Evolutionary conservation across 2,113 vertebrate species (phyloP).

Genomic region (Illadopsis cleaveri): DNA sequence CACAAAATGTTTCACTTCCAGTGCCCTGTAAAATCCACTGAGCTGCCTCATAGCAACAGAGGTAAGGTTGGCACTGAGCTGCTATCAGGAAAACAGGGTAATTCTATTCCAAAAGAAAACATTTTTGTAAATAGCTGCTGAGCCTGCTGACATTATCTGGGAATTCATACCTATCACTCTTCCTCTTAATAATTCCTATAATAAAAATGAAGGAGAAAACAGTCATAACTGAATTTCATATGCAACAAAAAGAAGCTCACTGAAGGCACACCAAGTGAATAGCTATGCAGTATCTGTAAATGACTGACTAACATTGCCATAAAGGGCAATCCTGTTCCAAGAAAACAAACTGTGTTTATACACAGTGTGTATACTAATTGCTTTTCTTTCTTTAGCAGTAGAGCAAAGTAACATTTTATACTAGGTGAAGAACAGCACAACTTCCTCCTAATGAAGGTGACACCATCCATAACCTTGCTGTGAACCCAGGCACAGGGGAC

Average conservation of each 20-base stretch:
- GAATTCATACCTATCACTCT: constrained; percentile 32
- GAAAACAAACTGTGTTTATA: not conserved
- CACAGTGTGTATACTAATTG: not conserved
- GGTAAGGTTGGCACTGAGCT: not conserved
- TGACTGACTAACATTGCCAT: not conserved
- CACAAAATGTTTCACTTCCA: not conserved
- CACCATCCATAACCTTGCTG: not conserved
- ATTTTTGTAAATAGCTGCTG: constrained; percentile 32
- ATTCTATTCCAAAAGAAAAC: constrained; percentile 56
- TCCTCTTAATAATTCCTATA: constrained; percentile 31
- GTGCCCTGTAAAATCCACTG: not conserved
- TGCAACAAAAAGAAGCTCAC: not conserved
- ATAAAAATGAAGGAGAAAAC: constrained; percentile 23
- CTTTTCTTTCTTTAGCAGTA: not conserved
- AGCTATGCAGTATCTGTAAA: not conserved
- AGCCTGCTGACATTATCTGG: constrained; percentile 6
- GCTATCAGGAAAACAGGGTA: constrained; percentile 4
- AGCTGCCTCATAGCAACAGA: constrained; percentile 33
- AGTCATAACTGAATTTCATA: constrained; percentile 10
- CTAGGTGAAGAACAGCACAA: not conserved
- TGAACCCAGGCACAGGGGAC: not conserved
- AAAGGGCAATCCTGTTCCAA: not conserved
- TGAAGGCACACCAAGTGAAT: not conserved
- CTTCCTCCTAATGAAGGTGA: not conserved
- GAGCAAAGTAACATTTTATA: not conserved